A percentile compares a stretch with the other conserved stretches of the same genome.
These are phyloP conservation scores for Ambastaia sidthimunki DNA, from an alignment of 2,797 vertebrate species.

Conservation along the genomic window DNA sequence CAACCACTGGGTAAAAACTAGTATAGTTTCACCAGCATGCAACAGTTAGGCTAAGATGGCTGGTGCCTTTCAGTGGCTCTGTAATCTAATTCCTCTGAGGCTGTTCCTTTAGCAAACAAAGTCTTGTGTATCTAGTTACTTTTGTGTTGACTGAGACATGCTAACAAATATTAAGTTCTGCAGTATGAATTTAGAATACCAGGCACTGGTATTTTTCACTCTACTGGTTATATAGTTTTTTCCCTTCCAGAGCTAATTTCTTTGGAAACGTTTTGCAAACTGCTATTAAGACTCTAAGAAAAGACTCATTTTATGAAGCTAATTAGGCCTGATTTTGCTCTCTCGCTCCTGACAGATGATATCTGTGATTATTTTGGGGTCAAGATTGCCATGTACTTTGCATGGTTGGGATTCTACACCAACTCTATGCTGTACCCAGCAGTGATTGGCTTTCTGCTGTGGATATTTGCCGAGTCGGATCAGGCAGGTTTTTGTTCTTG, in stretches of 20 bases:
- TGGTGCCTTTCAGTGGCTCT: neutral
- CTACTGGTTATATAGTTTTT: neutral
- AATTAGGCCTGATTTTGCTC: slow-evolving; percentile 19
- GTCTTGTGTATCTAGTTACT: slow-evolving; percentile 8
- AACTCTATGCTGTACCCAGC: slow-evolving; percentile 97
- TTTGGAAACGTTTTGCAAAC: neutral
- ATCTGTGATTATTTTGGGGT: slow-evolving; percentile 98
- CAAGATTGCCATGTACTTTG: slow-evolving; percentile 98
- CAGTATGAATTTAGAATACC: neutral
- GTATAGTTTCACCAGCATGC: neutral
- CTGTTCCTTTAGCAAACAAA: slow-evolving; percentile 44
- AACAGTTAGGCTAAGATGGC: slow-evolving; percentile 54
- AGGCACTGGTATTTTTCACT: neutral
- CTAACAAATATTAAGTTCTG: slow-evolving; percentile 4
- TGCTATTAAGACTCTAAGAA: neutral
- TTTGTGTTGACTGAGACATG: neutral
- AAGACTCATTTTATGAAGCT: neutral
- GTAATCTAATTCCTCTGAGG: slow-evolving; percentile 3
- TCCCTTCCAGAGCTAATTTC: neutral
- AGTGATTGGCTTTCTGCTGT: slow-evolving; percentile 92
- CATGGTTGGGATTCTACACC: slow-evolving; percentile 98
- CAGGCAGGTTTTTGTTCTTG: slow-evolving; percentile 79
- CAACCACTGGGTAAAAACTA: slow-evolving; percentile 87
- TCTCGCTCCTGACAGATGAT: slow-evolving; percentile 79
- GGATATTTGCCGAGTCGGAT: slow-evolving; percentile 91